Evolutionary conservation across 2,113 vertebrate species (phyloP).

Genomic region (Etheostoma spectabile): DNA sequence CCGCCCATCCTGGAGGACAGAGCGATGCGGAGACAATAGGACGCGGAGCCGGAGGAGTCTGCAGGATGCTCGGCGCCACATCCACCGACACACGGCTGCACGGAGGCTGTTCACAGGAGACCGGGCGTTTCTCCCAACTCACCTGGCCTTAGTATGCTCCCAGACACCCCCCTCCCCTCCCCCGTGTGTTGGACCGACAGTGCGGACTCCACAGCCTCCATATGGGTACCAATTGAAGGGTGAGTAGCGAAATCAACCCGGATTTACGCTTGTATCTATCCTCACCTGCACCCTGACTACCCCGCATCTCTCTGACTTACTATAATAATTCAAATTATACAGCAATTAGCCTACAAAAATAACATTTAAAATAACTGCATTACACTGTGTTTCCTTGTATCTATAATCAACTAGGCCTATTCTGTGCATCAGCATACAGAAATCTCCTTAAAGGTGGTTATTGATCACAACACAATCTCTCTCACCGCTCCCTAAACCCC

Average conservation of each 20-base stretch:
- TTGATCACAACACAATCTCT: conserved; percentile 17
- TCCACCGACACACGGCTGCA: conserved; percentile 43
- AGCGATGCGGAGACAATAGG: conserved; percentile 83
- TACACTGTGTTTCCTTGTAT: background rate
- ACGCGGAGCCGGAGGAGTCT: conserved; percentile 64
- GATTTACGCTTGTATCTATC: background rate
- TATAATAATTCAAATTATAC: too few relatives aligned
- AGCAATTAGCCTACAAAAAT: background rate
- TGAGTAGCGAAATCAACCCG: conserved; percentile 67
- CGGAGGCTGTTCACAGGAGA: conserved; percentile 31
- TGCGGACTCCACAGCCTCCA: conserved; percentile 50
- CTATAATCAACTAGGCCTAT: conserved; percentile 8
- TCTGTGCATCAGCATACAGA: conserved; percentile 26
- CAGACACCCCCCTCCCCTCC: background rate
- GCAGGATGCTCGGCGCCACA: conserved; percentile 64
- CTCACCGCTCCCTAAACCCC: background rate
- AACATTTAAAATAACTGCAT: background rate
- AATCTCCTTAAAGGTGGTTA: conserved; percentile 3
- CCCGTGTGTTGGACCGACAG: conserved; percentile 40
- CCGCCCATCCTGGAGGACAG: conserved; percentile 68
- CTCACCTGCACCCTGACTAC: conserved; percentile 26
- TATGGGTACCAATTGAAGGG: conserved; percentile 72
- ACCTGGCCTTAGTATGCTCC: conserved; percentile 56
- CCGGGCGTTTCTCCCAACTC: conserved; percentile 21
- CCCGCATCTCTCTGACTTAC: background rate